These are phyloP conservation scores for Hypolimnas misippus DNA, from an alignment of 2,888 invertebrate species.

Conservation along the genomic window DNA sequence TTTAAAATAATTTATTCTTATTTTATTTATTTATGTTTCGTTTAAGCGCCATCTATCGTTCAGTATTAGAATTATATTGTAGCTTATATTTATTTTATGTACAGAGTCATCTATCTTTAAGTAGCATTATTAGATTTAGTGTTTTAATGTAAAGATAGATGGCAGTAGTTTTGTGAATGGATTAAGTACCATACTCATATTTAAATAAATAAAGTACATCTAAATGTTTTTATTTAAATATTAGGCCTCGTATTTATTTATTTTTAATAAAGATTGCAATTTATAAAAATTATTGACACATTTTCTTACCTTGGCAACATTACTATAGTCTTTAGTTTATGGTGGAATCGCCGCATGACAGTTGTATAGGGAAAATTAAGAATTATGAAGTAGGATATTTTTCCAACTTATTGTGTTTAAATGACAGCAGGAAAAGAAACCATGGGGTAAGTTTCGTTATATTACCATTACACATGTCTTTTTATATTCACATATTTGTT, in stretches of 20 bases:
- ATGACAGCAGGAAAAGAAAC: constrained; percentile 93
- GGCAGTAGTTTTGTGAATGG: background rate
- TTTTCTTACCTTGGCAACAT: constrained; percentile 30
- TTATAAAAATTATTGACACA: background rate
- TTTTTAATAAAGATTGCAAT: too few species aligned
- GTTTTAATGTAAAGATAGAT: background rate
- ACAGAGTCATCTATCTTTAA: constrained; percentile 12
- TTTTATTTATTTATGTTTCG: background rate
- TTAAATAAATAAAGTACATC: too few species aligned
- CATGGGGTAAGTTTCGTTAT: constrained; percentile 87
- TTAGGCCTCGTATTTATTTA: too few species aligned
- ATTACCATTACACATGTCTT: background rate
- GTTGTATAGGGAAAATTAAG: constrained; percentile 49
- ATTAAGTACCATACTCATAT: too few species aligned
- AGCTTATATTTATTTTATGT: too few species aligned
- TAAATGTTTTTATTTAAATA: background rate
- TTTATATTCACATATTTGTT: background rate
- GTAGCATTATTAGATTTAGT: background rate
- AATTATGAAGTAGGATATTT: constrained; percentile 56
- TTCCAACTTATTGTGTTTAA: constrained; percentile 79
- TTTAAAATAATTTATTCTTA: background rate
- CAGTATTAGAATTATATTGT: constrained; percentile 7
- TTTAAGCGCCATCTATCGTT: constrained; percentile 20
- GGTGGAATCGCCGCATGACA: constrained; percentile 49
- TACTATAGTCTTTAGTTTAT: constrained; percentile 45